phyloP scores from a whole-genome alignment of 1,140 invertebrate species.

The Hormaphis cornu region DNA sequence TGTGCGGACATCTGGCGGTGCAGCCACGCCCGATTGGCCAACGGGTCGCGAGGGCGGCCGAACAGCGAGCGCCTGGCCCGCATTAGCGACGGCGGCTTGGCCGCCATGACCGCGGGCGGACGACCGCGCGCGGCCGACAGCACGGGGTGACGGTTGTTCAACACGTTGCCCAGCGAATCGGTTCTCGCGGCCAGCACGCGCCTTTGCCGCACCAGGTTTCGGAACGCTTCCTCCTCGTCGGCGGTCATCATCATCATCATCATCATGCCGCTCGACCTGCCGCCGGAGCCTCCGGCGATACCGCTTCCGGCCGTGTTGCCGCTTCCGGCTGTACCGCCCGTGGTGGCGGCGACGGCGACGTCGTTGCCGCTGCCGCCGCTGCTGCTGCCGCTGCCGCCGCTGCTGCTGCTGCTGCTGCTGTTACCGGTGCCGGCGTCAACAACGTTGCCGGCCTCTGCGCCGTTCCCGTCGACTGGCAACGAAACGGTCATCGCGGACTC shows the following conservation, averaged over 20 bases:
- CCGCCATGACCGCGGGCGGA: not conserved
- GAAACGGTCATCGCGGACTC: slow-evolving; percentile 2
- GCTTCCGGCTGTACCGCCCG: too few relatives aligned
- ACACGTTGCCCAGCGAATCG: slow-evolving; percentile 22
- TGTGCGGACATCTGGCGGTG: not conserved
- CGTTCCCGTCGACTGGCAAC: slow-evolving; percentile 4
- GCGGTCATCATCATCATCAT: too few relatives aligned
- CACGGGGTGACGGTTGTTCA: not conserved
- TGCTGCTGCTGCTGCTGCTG: too few relatives aligned
- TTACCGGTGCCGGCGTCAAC: too few relatives aligned
- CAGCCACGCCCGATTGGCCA: slow-evolving; percentile 15
- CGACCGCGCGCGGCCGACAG: not conserved
- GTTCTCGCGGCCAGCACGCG: slow-evolving; percentile 2
- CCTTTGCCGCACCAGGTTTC: too few relatives aligned
- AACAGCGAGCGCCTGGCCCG: slow-evolving; percentile 12
- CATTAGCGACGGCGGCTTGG: too few relatives aligned
- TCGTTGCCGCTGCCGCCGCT: too few relatives aligned
- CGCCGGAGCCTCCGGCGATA: too few relatives aligned
- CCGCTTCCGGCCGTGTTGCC: too few relatives aligned
- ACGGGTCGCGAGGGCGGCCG: slow-evolving; percentile 1
- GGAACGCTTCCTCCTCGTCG: too few relatives aligned
- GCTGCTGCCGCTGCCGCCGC: not conserved
- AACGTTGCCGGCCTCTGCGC: not conserved
- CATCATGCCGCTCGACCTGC: too few relatives aligned
- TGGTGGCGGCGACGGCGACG: too few relatives aligned